Percentiles rank a stretch among this genome's conserved stretches.
These are phyloP conservation scores for Nanger granti DNA, from an alignment of 2,113 vertebrate species.

Conservation along the genomic window DNA sequence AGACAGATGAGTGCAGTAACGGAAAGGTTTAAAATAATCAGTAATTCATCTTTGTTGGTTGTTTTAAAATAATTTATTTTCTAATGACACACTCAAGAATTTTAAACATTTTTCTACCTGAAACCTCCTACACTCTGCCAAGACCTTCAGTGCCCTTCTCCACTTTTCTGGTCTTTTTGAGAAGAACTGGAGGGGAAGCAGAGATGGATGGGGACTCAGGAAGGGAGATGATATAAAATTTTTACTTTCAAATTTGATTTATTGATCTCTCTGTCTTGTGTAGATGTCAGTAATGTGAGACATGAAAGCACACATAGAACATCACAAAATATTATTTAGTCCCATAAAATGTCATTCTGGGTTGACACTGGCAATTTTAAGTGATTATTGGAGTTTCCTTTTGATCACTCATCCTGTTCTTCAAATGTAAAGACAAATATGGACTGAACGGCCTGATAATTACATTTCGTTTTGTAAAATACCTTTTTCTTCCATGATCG, in stretches of 20 bases:
- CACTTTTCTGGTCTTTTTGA: background rate
- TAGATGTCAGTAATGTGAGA: background rate
- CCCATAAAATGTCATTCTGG: conserved; percentile 9
- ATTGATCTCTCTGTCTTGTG: conserved; percentile 38
- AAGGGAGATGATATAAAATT: background rate
- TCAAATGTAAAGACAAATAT: background rate
- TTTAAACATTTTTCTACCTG: background rate
- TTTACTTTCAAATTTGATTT: conserved; percentile 46
- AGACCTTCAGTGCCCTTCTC: background rate
- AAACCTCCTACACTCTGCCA: background rate
- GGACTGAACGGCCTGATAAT: background rate
- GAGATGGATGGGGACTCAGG: background rate
- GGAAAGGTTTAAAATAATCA: background rate
- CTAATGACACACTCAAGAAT: background rate
- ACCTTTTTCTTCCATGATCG: conserved; percentile 29
- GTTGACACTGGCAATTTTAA: conserved; percentile 23
- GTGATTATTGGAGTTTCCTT: conserved; percentile 3
- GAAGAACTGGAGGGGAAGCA: background rate
- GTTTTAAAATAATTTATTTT: background rate
- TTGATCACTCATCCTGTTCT: conserved; percentile 16
- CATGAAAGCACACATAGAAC: conserved; percentile 26
- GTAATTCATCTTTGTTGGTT: background rate
- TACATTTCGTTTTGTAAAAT: conserved; percentile 37
- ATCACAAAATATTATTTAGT: conserved; percentile 5
- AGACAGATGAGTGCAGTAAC: background rate